These are phyloP conservation scores for Lycodopsis pacificus DNA, from an alignment of 2,797 vertebrate species.

Conservation along the genomic window DNA sequence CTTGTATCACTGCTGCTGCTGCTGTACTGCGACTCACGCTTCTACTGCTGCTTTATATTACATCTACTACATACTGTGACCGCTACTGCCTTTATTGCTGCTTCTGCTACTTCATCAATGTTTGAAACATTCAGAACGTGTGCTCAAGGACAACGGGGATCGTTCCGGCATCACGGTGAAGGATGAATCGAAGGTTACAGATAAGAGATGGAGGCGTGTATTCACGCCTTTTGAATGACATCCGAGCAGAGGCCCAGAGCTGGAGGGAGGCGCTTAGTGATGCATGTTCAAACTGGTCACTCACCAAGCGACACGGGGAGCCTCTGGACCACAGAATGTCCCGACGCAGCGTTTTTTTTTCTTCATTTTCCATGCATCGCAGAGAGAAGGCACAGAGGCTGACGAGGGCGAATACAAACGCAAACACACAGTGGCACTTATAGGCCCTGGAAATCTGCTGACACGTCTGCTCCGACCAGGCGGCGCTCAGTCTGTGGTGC, in stretches of 20 bases:
- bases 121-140: neutral
- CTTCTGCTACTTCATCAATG: neutral
- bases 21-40: neutral
- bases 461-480: constrained; percentile 71
- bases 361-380: constrained; percentile 72
- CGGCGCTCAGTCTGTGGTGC: constrained; percentile 70
- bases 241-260: constrained; percentile 16
- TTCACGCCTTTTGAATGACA: constrained; percentile 40
- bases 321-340: constrained; percentile 76
- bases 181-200: neutral
- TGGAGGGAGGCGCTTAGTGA: constrained; percentile 20
- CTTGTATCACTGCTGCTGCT: neutral
- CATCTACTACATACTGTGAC: neutral
- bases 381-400: constrained; percentile 74
- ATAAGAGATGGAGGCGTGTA: neutral
- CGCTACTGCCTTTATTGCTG: neutral
- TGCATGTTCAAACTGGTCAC: constrained; percentile 62
- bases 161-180: neutral
- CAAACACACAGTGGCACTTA: constrained; percentile 59
- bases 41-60: neutral
- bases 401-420: constrained; percentile 70
- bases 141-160: neutral
- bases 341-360: constrained; percentile 79
- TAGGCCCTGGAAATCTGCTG: constrained; percentile 77
- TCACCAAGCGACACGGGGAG: constrained; percentile 51